Conservation (phyloP, 2,888 invertebrate species). For the Drosophila sordidapex region DNA sequence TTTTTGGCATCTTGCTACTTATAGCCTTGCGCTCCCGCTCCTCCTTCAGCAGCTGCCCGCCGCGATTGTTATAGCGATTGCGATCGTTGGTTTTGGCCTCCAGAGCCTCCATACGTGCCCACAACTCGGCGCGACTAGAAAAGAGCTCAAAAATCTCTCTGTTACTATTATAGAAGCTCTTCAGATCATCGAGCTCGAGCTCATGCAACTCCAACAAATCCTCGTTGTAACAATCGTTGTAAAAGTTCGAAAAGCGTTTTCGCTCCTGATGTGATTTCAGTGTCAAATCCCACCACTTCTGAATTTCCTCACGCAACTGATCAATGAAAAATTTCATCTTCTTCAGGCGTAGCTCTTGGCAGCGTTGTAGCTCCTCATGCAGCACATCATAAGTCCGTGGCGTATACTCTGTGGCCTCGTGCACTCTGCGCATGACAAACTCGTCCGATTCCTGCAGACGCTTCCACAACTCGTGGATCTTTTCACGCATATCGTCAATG, state of each 20-base stretch:
- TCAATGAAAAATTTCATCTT: slow-evolving; percentile 88
- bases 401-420: slow-evolving; percentile 70
- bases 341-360: slow-evolving; percentile 90
- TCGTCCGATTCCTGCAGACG: slow-evolving; percentile 89
- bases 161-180: slow-evolving; percentile 88
- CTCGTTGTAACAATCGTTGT: slow-evolving; percentile 90
- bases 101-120: slow-evolving; percentile 91
- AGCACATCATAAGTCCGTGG: slow-evolving; percentile 80
- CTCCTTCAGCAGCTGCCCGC: slow-evolving; percentile 93
- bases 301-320: slow-evolving; percentile 89
- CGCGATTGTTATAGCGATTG: slow-evolving; percentile 93
- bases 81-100: slow-evolving; percentile 92
- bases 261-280: slow-evolving; percentile 88
- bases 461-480: slow-evolving; percentile 90
- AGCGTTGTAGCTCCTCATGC: slow-evolving; percentile 89
- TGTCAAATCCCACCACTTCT: slow-evolving; percentile 91
- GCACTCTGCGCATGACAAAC: slow-evolving; percentile 88
- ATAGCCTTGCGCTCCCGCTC: slow-evolving; percentile 94
- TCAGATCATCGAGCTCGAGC: slow-evolving; percentile 89
- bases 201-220: slow-evolving; percentile 92
- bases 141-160: slow-evolving; percentile 89
- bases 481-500: slow-evolving; percentile 88
- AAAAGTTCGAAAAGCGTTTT: slow-evolving; percentile 88
- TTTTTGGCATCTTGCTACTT: slow-evolving; percentile 89
- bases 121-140: slow-evolving; percentile 88